Base-by-base conservation (phyloP, 2,797 vertebrate genomes). In the Trachurus trachurus region DNA sequence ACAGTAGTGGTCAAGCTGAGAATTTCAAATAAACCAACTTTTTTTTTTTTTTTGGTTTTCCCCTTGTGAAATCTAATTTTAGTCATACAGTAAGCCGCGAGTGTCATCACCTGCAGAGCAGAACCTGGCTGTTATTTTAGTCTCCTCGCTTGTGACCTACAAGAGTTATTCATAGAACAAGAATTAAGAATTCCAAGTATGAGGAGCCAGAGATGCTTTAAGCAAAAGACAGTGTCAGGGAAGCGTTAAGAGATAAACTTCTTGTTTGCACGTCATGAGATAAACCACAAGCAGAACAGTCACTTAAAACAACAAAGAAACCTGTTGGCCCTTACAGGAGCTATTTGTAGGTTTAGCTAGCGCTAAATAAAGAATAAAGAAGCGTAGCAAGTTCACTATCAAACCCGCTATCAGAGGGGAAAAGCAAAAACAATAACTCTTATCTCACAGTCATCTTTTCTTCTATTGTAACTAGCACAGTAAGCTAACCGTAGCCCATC, bases 1-100 rank as follows among this genome's bases (percentile, higher is more conserved):
- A 74, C 82, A 59, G 68, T 42, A 64, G 71, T 44, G 69, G 74
- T 81, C 82, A 89, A 83, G 75, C 87, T 70, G 53, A 54, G 62
- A 37, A 56, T 79, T 82, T 85, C 57, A 93, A 89, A 93, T 93
- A 93, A 94, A 92, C 80, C 37, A 29, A 44, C 64, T 62, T 70
- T 62, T 62, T 70, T 62, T 73, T 73, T 66, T 65, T 10, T 26
- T 26, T 26, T 22, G 62, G 88, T 85, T 90, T 80, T 37, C 34
- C 80, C 86, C 80, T 71, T 71, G 80, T 86, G 70, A 86, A 83
- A 91, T 90, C 83, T 86, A 91, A 92, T 91, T 93, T 91, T 57
- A 87, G 76, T 47, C 77, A 19, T 22, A 40, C 26, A 78, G 86
- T 79, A 82, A 90, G 83, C 87, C 80, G 47, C 67, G 61, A 78